Evolutionary conservation across 2,888 invertebrate genomes (phyloP).

Genomic region (Silvanus unidentatus): DNA sequence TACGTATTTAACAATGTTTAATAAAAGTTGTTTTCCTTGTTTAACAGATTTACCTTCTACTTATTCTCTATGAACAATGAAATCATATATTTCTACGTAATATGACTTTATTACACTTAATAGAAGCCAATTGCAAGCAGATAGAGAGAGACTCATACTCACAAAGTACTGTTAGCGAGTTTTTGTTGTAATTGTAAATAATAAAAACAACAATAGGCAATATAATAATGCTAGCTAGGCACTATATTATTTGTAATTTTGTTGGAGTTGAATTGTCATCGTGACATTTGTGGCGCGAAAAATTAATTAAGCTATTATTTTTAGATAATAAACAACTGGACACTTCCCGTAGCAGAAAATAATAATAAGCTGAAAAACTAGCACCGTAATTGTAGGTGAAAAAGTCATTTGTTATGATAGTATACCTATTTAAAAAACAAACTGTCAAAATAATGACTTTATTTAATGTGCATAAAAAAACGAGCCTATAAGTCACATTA

Average conservation of each 20-base stretch:
- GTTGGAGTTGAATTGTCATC: slow-evolving; percentile 10
- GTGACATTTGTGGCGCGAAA: slow-evolving; percentile 12
- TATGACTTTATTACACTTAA: no score
- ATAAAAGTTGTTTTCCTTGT: no score
- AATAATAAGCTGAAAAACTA: slow-evolving; percentile 17
- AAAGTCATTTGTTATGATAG: slow-evolving; percentile 35
- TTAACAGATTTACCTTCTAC: no score
- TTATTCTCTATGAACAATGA: no score
- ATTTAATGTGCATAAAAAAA: slow-evolving; percentile 25
- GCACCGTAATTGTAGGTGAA: slow-evolving; percentile 13
- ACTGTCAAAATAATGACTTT: slow-evolving; percentile 34
- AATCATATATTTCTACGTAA: no score
- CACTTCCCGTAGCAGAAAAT: slow-evolving; percentile 13
- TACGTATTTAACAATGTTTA: no score
- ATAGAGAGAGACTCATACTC: no score
- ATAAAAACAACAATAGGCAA: not conserved
- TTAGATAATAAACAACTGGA: slow-evolving; percentile 17
- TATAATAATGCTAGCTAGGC: not conserved
- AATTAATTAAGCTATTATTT: slow-evolving; percentile 20
- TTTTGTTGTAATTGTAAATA: not conserved
- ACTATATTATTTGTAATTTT: slow-evolving; percentile 6
- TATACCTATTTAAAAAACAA: slow-evolving; percentile 18
- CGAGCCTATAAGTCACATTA: slow-evolving; percentile 21
- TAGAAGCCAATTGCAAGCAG: no score
- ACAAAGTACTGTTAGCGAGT: not conserved